Base-by-base conservation (phyloP, 2,113 vertebrate species). In the Malurus melanocephalus region DNA sequence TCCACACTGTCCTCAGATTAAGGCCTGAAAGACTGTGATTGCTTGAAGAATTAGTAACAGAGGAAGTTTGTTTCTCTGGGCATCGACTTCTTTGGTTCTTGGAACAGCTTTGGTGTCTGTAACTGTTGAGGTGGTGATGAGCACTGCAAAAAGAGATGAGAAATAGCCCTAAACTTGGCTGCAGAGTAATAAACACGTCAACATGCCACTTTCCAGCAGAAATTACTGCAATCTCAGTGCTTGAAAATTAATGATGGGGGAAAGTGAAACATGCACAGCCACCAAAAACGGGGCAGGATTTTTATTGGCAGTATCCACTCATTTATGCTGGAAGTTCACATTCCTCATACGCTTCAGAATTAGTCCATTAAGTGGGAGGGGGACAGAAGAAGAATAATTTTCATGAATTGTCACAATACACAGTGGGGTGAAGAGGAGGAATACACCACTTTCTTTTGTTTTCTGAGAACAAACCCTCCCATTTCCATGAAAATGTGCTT, bases 331-430 rank as follows among this genome's bases (percentile, higher is more conserved):
- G 86, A 85, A 93, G 55, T 85, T 87, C 30, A 59, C 42, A 46
- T 80, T 72, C 79, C 78, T 89, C 75, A 53, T 57, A 27, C 35
- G 20, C 75, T 88, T 89, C 46, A 82, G 61, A 95, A 97, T 92
- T 89, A 87, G 75, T 74, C 42, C 45, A 72, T 68, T 86, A 90
- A 86, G 74, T 87, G 67, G 67, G 85, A 93, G 53, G 23, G 62
- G 35, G 52, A 80, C 33, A 87, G 67, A 73, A 84, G n/a, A 71
- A 75, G 45, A 71, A 78, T 18, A 61, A 65, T 27, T 89, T 82
- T 82, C 73, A 56, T 71, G 80, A 87, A 90, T 60, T 83, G 32
- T 26, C 76, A 67, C 68, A 90, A 61, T 51, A 84, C 17, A 38
- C 32, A 23, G 38, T 7, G 3, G 8, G 30, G 15, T 4, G 3